phyloP scores from a whole-genome alignment of 2,113 vertebrate genomes.

The Chlamydotis undulata region DNA sequence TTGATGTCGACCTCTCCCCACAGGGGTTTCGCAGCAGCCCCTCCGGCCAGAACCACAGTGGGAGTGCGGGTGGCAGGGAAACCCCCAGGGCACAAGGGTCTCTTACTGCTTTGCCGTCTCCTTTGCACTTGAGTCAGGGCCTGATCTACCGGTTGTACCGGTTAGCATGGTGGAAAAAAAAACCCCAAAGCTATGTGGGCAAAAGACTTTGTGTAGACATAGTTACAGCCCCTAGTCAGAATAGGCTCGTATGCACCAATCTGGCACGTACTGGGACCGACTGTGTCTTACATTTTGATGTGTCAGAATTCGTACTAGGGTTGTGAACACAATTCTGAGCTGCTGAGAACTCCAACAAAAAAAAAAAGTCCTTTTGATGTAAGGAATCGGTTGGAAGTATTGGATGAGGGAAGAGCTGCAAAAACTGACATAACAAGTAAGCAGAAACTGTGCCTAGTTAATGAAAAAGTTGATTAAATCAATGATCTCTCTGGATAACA shows the following conservation, averaged over 20 bases:
- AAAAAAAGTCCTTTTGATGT: neutral
- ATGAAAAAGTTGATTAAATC: neutral
- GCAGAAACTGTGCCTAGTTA: neutral
- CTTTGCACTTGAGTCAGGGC: neutral
- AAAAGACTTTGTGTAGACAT: neutral
- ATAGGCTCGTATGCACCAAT: neutral
- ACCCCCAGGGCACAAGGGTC: neutral
- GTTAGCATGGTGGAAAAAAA: neutral
- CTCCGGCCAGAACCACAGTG: neutral
- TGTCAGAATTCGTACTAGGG: neutral
- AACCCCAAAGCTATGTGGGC: neutral
- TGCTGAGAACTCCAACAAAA: neutral
- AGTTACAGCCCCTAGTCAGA: neutral
- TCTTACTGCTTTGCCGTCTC: neutral
- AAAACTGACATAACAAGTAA: neutral
- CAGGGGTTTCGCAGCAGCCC: fast-evolving
- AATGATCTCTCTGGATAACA: neutral
- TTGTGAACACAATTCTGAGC: neutral
- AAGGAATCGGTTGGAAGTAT: neutral
- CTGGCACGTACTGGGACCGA: neutral
- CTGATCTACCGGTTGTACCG: neutral
- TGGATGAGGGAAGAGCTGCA: neutral
- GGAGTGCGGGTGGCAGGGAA: neutral
- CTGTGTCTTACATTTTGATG: neutral
- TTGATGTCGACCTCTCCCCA: neutral